phyloP scores from a whole-genome alignment of 2,797 vertebrate species.

The Rachycentron canadum region DNA sequence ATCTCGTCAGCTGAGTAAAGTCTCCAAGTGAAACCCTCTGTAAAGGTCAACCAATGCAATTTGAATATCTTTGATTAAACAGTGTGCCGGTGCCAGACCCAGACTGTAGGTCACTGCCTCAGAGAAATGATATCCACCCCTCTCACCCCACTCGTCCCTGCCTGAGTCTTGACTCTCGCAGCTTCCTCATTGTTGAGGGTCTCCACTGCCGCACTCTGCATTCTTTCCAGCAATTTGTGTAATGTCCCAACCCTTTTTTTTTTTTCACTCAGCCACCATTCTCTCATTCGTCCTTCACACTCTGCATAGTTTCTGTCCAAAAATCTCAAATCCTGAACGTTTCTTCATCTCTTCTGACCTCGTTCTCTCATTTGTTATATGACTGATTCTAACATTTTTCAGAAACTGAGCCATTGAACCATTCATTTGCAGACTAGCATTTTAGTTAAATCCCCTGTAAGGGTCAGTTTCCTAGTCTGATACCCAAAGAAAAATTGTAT shows the following conservation, averaged over 20 bases:
- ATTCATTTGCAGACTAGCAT: neutral
- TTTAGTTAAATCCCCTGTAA: conserved; percentile 7
- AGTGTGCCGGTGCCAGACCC: conserved; percentile 44
- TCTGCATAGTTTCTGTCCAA: neutral
- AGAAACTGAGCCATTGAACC: conserved; percentile 4
- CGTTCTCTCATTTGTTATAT: conserved; percentile 34
- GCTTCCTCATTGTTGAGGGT: conserved; percentile 55
- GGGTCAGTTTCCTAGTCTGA: neutral
- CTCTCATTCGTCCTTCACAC: conserved; percentile 20
- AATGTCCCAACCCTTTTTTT: conserved; percentile 31
- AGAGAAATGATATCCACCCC: conserved; percentile 67
- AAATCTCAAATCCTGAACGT: conserved; percentile 10
- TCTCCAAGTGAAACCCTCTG: conserved; percentile 62
- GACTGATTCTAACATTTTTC: neutral
- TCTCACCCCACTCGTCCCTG: conserved; percentile 57
- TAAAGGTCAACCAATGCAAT: conserved; percentile 79
- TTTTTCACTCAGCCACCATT: neutral
- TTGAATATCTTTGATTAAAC: conserved; percentile 82
- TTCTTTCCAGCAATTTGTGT: conserved; percentile 45
- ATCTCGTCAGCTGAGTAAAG: conserved; percentile 50
- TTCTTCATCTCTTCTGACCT: conserved; percentile 13
- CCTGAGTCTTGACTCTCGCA: conserved; percentile 25
- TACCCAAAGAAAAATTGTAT: neutral
- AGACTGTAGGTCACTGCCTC: conserved; percentile 75
- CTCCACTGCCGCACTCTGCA: conserved; percentile 18